These are phyloP conservation scores for Griposia aprilina DNA, from an alignment of 2,888 invertebrate species.

Conservation along the genomic window DNA sequence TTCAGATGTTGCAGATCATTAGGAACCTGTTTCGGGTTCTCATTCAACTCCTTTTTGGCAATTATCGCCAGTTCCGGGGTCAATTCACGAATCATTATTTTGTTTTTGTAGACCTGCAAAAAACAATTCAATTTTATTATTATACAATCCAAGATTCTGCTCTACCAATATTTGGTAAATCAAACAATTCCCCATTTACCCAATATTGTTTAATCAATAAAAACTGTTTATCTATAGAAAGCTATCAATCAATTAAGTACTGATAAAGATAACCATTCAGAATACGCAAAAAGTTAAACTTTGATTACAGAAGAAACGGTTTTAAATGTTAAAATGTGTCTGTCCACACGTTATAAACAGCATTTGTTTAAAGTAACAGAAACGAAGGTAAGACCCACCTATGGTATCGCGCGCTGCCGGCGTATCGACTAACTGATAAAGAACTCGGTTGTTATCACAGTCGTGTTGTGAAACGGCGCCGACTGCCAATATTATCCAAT, in stretches of 20 bases:
- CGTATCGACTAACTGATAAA: slow-evolving; percentile 77
- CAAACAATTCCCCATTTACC: not conserved
- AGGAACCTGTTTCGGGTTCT: slow-evolving; percentile 83
- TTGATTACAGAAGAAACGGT: not conserved
- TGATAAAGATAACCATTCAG: not conserved
- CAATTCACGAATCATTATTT: slow-evolving; percentile 81
- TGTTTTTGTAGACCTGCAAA: slow-evolving; percentile 19
- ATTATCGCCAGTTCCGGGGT: slow-evolving; percentile 85
- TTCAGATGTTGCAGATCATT: slow-evolving; percentile 85
- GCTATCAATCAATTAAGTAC: not conserved
- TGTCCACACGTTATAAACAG: slow-evolving; percentile 8
- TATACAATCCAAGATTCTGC: not conserved
- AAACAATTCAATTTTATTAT: not conserved
- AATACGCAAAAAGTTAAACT: not conserved
- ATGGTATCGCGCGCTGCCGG: slow-evolving; percentile 56
- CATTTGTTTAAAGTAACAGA: slow-evolving; percentile 12
- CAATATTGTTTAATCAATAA: slow-evolving; percentile 1
- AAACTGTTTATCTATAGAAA: slow-evolving; percentile 1
- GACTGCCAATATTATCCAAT: slow-evolving; percentile 57
- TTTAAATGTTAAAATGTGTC: slow-evolving; percentile 6
- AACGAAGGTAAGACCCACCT: slow-evolving; percentile 60
- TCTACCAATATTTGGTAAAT: not conserved
- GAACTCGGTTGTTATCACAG: slow-evolving; percentile 66
- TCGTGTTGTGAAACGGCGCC: slow-evolving; percentile 57
- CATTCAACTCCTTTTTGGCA: slow-evolving; percentile 87